Evolutionary conservation across 2,113 vertebrate species (phyloP), one percentile per base, ranked within the genome.

Genomic region (Corvus cornix): DNA sequence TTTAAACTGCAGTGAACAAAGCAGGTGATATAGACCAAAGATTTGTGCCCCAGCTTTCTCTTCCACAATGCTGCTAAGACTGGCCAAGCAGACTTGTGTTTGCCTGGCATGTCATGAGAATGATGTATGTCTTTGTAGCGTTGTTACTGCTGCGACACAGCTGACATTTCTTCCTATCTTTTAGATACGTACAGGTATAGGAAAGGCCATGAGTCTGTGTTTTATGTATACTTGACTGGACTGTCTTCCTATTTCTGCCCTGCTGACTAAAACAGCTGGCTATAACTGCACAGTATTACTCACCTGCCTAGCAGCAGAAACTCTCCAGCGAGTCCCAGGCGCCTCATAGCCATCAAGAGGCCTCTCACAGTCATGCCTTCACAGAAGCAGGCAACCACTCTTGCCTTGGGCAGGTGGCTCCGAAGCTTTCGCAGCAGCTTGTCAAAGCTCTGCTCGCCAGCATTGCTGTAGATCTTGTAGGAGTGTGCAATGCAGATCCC

Each of bases 401-500:
- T 98, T 8, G 99, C 99, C 93, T 99, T 99, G 91, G 99, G 99
- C 94, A 99, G 97, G 89, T 99, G 99, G 53, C 98, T 98, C 27
- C 97, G 97, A 58, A 99, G 98, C 75, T 99, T 98, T 91, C 98
- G 97, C 96, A 99, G 97, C 91, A 99, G 97, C 30, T 99, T 99
- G 95, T 99, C 99, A 28, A 99, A 99, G 95, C 98, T 99, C 96
- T 99, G 98, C 55, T 99, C 98, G 4, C 99, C 99, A 6, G 99
- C 99, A 5, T 99, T 99, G 97, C 99, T 99, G 98, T 99, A 99
- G 97, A 99, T 99, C 98, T 99, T 99, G 96, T 99, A 99, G 31
- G 99, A 99, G 94, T 99, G 99, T 9, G 99, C 99, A 37, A 99
- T 99, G 93, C 99, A 99, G 96, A 99, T 99, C 17, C 99, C 99